Percentiles rank a stretch among this genome's conserved stretches.
These are phyloP conservation scores for Clarias gariepinus DNA, from an alignment of 2,113 vertebrate species.

Conservation along the genomic window DNA sequence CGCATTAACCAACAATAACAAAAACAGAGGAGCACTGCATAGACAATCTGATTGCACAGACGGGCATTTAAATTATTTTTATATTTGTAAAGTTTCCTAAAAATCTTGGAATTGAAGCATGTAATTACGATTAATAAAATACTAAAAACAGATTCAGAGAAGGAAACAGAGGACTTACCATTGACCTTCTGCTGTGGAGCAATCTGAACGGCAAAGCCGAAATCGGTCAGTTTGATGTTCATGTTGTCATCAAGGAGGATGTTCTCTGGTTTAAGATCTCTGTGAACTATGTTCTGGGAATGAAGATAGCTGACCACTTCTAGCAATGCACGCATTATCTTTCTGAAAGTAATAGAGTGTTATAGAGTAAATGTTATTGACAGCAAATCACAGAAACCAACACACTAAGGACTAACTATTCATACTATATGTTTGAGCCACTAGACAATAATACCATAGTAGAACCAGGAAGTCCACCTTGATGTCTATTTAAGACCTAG, in stretches of 20 bases:
- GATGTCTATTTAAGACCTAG: not conserved
- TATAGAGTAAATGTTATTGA: not conserved
- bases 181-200: constrained; percentile 77
- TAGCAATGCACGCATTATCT: constrained; percentile 91
- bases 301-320: constrained; percentile 90
- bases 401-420: not conserved
- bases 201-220: constrained; percentile 91
- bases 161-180: constrained; percentile 69
- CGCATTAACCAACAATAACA: not conserved
- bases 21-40: not conserved
- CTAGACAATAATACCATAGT: not conserved
- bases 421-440: not conserved
- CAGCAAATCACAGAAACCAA: not conserved
- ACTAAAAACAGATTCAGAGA: not conserved
- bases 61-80: not conserved
- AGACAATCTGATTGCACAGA: not conserved
- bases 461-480: not conserved
- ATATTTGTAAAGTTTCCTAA: not conserved
- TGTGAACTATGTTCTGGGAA: constrained; percentile 86
- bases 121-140: not conserved
- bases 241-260: constrained; percentile 92
- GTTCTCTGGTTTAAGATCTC: constrained; percentile 97
- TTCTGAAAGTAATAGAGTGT: constrained; percentile 70
- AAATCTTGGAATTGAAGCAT: not conserved
- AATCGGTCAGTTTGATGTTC: constrained; percentile 97